Percentiles rank a stretch among this genome's conserved stretches.
Conservation (phyloP, 2,113 vertebrate genomes). For the Baryphthengus martii region DNA sequence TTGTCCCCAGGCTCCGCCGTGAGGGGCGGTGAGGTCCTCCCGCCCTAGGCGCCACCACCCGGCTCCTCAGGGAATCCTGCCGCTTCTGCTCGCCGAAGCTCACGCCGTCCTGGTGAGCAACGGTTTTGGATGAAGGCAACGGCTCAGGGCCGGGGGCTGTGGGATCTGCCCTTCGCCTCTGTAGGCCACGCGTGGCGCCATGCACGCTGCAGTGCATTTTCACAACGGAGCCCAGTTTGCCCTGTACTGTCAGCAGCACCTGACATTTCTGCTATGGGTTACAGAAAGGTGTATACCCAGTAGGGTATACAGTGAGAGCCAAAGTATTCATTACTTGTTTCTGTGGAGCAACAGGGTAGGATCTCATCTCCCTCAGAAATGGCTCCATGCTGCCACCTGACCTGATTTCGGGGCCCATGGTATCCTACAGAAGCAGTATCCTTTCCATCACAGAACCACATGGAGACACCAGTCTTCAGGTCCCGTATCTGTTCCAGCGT, state of each 20-base stretch:
- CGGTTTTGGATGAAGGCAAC: accelerated
- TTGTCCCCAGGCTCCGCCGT: neutral
- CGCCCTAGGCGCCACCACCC: accelerated
- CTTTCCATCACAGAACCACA: neutral
- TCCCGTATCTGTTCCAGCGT: neutral
- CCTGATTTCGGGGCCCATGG: accelerated
- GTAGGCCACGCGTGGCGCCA: neutral
- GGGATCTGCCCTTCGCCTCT: neutral
- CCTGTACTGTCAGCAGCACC: accelerated
- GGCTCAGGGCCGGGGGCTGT: neutral
- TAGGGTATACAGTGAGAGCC: neutral
- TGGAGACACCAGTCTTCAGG: neutral
- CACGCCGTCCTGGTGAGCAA: accelerated
- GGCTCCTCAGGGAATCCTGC: neutral
- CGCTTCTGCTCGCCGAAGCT: neutral
- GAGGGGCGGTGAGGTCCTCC: neutral
- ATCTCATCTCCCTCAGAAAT: neutral
- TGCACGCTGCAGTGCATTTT: no score
- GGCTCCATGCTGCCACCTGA: accelerated
- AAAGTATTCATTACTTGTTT: neutral
- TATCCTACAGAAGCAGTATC: neutral
- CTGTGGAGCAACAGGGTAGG: neutral
- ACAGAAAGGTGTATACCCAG: neutral
- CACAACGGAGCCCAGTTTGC: no score
- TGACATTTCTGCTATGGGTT: neutral